These are phyloP conservation scores for Nibea albiflora DNA, from an alignment of 2,113 vertebrate species.

Conservation along the genomic window DNA sequence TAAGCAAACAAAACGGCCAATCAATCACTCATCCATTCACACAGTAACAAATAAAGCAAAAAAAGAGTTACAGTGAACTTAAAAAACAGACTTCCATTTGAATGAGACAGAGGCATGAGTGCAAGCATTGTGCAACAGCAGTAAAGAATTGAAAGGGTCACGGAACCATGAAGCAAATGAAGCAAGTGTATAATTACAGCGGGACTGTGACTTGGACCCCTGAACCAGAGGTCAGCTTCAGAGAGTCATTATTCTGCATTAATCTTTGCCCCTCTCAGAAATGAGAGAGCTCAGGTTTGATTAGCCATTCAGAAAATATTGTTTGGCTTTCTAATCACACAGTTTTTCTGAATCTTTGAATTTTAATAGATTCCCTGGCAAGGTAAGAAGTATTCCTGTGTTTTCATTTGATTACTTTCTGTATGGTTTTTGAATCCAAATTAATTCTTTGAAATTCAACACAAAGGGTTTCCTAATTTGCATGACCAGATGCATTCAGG, in stretches of 20 bases:
- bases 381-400: slow-evolving; percentile 3
- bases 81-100: slow-evolving; percentile 38
- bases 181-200: slow-evolving; percentile 76
- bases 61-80: slow-evolving; percentile 45
- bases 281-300: slow-evolving; percentile 59
- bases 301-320: slow-evolving; percentile 73
- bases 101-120: slow-evolving; percentile 40
- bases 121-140: slow-evolving; percentile 46
- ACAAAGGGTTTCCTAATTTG: slow-evolving; percentile 3
- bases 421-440: slow-evolving; percentile 10
- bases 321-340: slow-evolving; percentile 70
- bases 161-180: slow-evolving; percentile 66
- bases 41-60: slow-evolving; percentile 25
- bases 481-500: background rate
- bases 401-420: slow-evolving; percentile 26
- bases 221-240: slow-evolving; percentile 59
- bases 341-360: slow-evolving; percentile 52
- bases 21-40: slow-evolving; percentile 37
- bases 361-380: slow-evolving; percentile 51
- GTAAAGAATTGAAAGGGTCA: slow-evolving; percentile 66
- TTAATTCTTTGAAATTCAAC: slow-evolving; percentile 12
- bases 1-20: slow-evolving; percentile 15
- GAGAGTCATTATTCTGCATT: slow-evolving; percentile 72
- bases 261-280: slow-evolving; percentile 59
- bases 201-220: slow-evolving; percentile 54